A percentile compares a stretch with the other conserved stretches of the same genome.
These are phyloP conservation scores for Betta splendens DNA, from an alignment of 2,797 vertebrate genomes.

Conservation along the genomic window DNA sequence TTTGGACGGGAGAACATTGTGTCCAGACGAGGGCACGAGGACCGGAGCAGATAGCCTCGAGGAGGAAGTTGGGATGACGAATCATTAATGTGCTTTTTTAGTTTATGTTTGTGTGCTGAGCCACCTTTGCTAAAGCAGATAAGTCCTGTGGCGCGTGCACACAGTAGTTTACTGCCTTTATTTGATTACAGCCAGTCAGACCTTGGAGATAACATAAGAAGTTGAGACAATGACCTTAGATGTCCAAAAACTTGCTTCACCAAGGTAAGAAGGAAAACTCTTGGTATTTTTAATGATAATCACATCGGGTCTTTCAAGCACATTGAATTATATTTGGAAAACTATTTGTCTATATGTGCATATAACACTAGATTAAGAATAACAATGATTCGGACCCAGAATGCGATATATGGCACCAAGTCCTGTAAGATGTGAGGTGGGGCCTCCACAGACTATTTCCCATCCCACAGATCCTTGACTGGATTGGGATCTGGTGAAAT, in stretches of 20 bases:
- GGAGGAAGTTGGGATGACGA: conserved; percentile 42
- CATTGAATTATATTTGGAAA: conserved; percentile 3
- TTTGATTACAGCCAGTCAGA: background rate
- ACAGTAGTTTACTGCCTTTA: background rate
- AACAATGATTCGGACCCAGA: too few species aligned
- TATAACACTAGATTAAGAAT: too few species aligned
- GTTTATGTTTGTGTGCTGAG: conserved; percentile 6
- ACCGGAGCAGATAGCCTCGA: conserved; percentile 45
- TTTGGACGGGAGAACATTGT: conserved; percentile 77
- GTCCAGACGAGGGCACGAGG: conserved; percentile 70
- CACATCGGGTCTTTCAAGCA: background rate
- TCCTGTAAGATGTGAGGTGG: too few species aligned
- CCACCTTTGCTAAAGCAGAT: conserved; percentile 13
- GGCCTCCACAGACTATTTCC: too few species aligned
- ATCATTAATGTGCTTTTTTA: conserved; percentile 42
- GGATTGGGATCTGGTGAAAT: too few species aligned
- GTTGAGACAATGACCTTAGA: background rate
- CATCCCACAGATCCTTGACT: too few species aligned
- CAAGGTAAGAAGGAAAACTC: too few species aligned
- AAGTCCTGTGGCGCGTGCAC: background rate
- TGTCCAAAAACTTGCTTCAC: too few species aligned
- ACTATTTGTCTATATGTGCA: too few species aligned
- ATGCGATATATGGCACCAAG: too few species aligned
- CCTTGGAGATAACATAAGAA: background rate
- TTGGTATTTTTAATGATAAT: background rate